Evolutionary conservation across 2,888 invertebrate species (phyloP), one percentile per base, ranked within the genome.

Genomic region (Drosophila ochracea): DNA sequence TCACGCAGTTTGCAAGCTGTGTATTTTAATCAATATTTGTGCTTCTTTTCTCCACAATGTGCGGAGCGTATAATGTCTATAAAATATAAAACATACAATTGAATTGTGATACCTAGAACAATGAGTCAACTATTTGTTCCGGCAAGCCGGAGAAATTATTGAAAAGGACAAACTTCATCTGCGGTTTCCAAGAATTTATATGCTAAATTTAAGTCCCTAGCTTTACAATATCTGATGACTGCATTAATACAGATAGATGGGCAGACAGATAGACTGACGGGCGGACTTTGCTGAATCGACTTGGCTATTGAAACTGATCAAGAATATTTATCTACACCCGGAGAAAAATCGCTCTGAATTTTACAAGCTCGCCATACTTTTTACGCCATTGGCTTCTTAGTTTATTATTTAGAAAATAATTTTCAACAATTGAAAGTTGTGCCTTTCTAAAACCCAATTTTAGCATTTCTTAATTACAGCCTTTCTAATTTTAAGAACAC

Each of bases 361-460:
- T 41, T n/a, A n/a, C 1, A 41, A 41, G 0, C 4, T 41, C 41
- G 4, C 10, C 10, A 41, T 41, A 10, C 4, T n/a, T 41, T n/a
- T n/a, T 4, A 4, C n/a, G 4, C 2, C 10, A 10, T 2, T 10
- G 7, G 21, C 4, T 47, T 13, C 13, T 4, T 21, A 47, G 3
- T 1, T 21, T 2, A 13, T 47, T 21, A 47, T 21, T 47, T 47
- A 13, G 2, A 4, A 47, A 47, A 13, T 21, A 21, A 1, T 2
- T 41, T 2, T 5, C 11, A 2, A 11, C 11, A 0, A 41, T 11
- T 41, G 10, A 1, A n/a, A 0, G n/a, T n/a, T 10, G 4, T 41
- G 0, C 4, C 4, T n/a, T 41, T 41, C 21, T 4, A 21, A 43
- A 21, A 47, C 2, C 13, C 3, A 47, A 7, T 3, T 1, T 13